Base-by-base conservation (phyloP, 2,113 vertebrate genomes). In the Megaceryle maxima region DNA sequence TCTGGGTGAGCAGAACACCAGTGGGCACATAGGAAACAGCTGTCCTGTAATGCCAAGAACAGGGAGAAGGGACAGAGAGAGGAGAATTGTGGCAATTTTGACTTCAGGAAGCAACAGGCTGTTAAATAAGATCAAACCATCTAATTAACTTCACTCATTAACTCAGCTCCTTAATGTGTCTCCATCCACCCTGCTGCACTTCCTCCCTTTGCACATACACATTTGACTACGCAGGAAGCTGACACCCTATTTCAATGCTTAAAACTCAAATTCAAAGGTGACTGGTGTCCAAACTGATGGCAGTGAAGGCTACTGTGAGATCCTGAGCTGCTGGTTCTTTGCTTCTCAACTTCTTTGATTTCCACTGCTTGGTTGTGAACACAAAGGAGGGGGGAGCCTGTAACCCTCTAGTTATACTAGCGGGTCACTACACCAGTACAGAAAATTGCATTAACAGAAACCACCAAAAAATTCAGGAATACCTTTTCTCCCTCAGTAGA, bases 381-480 rank as follows among this genome's bases (percentile, higher is more conserved):
- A 48, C 1, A 1, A 41, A 41, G 44, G 22, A 55, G 63, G 24
- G 1, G 24, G 1, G 2, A 83, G 39, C 0, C 0, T 18, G 24
- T 26, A 64, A 31, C 24, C 74, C 51, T 29, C 16, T 0, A 29
- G 33, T 11, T 37, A 51, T 1, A 53, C 5, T 6, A 53, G 50
- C 44, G 75, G 33, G 20, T 26, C 29, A 14, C 44, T 66, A 18
- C n/a, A 37, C 21, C 33, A 37, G 37, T 4, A 50, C 0, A 11
- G 67, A 55, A 76, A 83, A 81, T 22, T 26, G 37, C 0, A 0
- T 21, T 24, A 62, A 41, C 16, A 66, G 14, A 50, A 63, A 73
- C 64, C 13, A 81, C 6, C 5, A 20, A 33, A 15, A 31, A 31
- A 21, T 11, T 28, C 11, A 48, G 24, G 50, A 88, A 31, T 39